Base-by-base conservation (phyloP, 1,140 invertebrate genomes). In the Penaeus chinensis region DNA sequence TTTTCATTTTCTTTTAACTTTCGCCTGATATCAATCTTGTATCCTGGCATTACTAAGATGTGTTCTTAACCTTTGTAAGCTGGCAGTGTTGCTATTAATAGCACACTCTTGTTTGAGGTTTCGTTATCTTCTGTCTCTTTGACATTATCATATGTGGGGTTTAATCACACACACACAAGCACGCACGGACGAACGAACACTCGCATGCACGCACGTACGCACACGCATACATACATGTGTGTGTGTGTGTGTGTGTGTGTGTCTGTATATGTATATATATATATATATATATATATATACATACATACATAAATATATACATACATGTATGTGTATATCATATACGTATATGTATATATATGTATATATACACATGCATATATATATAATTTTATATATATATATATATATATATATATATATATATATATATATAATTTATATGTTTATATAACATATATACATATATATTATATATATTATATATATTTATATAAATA, bases 361-460 rank as follows among this genome's bases (percentile, higher is more conserved):
- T 32, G 32, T 74, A 74, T 74, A 74, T 74, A 74, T 74, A 74
- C 32, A 74, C 32, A 74, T 24, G 32, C 11, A 74, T 74, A 74
- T 27, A 74, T 27, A 74, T 27, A 74, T 27, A 74, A 0, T 27
- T 74, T 3, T 74, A 32, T 74, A 74, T 74, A 74, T 74, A 74
- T 74, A 74, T 74, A 74, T 24, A 74, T 74, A n/a, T 74, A 74
- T 74, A 74, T 74, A n/a, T n/a, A n/a, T n/a, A n/a, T 74, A 74
- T 74, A 74, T 74, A 74, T 74, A 13, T 24, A 74, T 74, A 74
- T 74, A 74, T n/a, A 24, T 74, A 74, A 24, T 37, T 5, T 74
- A 27, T 74, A 24, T 74, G n/a, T 74, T 0, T 71, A 71, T 71
- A 37, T 27, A 24, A n/a, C n/a, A 24, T 32, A 74, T 74, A 24